Conservation (phyloP, 2,888 invertebrate species). For the Dinocampus coccinellae region DNA sequence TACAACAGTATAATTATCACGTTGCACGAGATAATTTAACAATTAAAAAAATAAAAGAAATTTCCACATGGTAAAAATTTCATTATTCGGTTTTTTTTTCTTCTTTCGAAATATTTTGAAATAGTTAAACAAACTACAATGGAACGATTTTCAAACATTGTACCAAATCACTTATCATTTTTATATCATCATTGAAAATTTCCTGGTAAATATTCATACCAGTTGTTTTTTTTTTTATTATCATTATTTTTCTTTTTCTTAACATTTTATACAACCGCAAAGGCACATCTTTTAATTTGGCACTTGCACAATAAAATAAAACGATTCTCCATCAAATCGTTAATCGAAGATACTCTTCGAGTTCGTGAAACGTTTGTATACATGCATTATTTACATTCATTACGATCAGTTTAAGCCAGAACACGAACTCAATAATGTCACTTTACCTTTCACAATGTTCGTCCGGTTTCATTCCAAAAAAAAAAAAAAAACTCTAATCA, state of each 20-base stretch:
- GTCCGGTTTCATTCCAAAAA: constrained; percentile 46
- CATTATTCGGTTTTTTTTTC: not conserved
- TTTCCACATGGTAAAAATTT: not conserved
- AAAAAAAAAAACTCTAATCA: constrained; percentile 33
- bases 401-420: not conserved
- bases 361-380: no score
- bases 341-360: constrained; percentile 31
- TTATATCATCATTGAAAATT: not conserved
- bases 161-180: not conserved
- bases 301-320: constrained; percentile 24
- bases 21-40: not conserved
- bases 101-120: not conserved
- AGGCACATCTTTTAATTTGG: constrained; percentile 28
- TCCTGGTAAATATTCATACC: not conserved
- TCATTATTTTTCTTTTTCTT: not conserved
- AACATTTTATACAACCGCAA: not conserved
- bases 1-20: constrained; percentile 8
- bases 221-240: not conserved
- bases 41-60: not conserved
- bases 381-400: not conserved
- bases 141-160: not conserved
- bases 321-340: not conserved
- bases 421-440: not conserved
- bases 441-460: constrained; percentile 33
- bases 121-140: not conserved